Percentiles rank a stretch among this genome's conserved stretches.
Conservation (phyloP, 2,113 vertebrate species). For the Natator depressus region DNA sequence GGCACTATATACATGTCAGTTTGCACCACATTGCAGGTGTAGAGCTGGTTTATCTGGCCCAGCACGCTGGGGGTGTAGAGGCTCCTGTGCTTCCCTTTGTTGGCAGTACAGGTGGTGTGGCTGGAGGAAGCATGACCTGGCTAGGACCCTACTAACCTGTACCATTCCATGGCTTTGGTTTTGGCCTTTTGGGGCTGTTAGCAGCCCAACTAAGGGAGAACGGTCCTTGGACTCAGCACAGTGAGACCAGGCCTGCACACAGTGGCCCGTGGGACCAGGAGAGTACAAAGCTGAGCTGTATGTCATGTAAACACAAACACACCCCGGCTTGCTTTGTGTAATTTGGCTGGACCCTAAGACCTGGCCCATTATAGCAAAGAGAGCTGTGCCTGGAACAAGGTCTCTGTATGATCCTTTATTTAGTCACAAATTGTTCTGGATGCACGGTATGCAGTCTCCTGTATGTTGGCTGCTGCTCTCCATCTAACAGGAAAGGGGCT, state of each 20-base stretch:
- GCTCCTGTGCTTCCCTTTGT: neutral
- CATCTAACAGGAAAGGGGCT: too few relatives aligned
- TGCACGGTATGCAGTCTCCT: too few relatives aligned
- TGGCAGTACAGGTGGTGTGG: neutral
- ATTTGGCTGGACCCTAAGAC: too few relatives aligned
- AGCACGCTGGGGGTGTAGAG: neutral
- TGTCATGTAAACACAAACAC: too few relatives aligned
- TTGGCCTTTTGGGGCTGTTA: neutral
- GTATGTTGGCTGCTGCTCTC: too few relatives aligned
- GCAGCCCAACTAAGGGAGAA: neutral
- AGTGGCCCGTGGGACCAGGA: neutral
- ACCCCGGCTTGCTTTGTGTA: too few relatives aligned
- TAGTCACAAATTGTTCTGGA: too few relatives aligned
- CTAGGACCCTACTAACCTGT: neutral
- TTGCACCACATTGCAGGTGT: fast-evolving
- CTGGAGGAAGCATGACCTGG: neutral
- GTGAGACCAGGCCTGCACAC: neutral
- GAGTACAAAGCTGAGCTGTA: too few relatives aligned
- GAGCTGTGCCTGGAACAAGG: too few relatives aligned
- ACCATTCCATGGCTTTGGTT: neutral
- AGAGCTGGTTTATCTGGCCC: neutral
- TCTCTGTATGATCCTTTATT: too few relatives aligned
- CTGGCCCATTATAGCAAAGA: too few relatives aligned
- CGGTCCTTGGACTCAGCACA: neutral
- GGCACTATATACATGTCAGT: fast-evolving